Conservation (phyloP, 2,888 invertebrate species). For the Acronicta leporina region DNA sequence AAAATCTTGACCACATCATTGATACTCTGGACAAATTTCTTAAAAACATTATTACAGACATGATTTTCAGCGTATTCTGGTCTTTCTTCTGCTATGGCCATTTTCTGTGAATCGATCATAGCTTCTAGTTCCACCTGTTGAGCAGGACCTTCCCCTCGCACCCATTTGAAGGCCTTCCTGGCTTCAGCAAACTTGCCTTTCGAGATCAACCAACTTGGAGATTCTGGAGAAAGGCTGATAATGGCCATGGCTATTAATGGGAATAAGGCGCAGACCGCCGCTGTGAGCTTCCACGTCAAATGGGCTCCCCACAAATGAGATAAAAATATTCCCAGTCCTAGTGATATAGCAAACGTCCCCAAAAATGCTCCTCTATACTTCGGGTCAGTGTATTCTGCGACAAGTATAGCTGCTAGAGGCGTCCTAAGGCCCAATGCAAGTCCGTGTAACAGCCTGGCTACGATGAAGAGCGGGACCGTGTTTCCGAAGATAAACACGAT, state of each 20-base stretch:
- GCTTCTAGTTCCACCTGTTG: constrained; percentile 81
- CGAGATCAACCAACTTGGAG: constrained; percentile 91
- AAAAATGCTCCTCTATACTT: constrained; percentile 90
- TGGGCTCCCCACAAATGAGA: constrained; percentile 91
- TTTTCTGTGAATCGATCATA: constrained; percentile 80
- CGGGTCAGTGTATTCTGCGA: constrained; percentile 90
- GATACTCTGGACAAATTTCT: constrained; percentile 66
- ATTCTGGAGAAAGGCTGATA: constrained; percentile 89
- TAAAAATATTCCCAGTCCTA: constrained; percentile 90
- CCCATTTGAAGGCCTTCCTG: constrained; percentile 88
- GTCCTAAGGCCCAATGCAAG: constrained; percentile 88
- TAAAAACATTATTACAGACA: constrained; percentile 67
- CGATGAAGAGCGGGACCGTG: constrained; percentile 78
- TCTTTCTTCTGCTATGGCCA: constrained; percentile 68
- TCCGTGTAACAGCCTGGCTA: constrained; percentile 83
- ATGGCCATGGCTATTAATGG: constrained; percentile 85
- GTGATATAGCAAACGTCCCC: constrained; percentile 90
- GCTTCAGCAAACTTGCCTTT: constrained; percentile 89
- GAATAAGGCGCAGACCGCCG: constrained; percentile 85
- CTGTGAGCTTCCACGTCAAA: constrained; percentile 89
- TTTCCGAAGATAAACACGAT: constrained; percentile 80
- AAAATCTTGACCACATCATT: constrained; percentile 78
- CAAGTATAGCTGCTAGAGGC: constrained; percentile 87
- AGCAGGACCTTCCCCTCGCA: constrained; percentile 86
- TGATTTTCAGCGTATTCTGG: constrained; percentile 59